Conservation (phyloP, 1,140 invertebrate species). For the Sycobia sp. region DNA sequence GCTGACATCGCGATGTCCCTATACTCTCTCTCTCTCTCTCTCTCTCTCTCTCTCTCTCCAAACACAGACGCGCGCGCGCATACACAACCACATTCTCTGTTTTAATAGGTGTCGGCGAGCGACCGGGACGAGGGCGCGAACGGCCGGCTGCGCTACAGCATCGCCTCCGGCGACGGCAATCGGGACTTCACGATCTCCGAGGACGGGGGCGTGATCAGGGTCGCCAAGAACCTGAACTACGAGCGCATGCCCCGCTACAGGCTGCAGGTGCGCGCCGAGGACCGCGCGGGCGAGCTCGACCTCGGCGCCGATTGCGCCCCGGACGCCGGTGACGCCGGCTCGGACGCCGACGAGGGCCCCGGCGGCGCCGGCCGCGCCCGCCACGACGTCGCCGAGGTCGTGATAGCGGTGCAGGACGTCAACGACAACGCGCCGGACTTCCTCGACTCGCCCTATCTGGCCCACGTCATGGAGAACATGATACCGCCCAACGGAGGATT, state of each 20-base stretch:
- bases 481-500: conserved; percentile 77
- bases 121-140: conserved; percentile 90
- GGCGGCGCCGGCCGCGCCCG: conserved; percentile 64
- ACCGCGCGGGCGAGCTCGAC: conserved; percentile 75
- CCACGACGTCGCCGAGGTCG: conserved; percentile 65
- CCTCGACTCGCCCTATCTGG: conserved; percentile 86
- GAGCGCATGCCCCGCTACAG: conserved; percentile 85
- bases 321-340: conserved; percentile 60
- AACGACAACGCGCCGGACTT: conserved; percentile 95
- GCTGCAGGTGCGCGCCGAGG: conserved; percentile 85
- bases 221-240: conserved; percentile 90
- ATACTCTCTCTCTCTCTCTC: too few species aligned
- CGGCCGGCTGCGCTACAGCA: conserved; percentile 85
- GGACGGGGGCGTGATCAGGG: conserved; percentile 84
- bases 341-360: conserved; percentile 66
- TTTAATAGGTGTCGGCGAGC: conserved; percentile 80
- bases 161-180: conserved; percentile 87
- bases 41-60: too few species aligned
- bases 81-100: background rate
- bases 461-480: conserved; percentile 91
- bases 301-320: too few species aligned
- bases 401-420: conserved; percentile 82
- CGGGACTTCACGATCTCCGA: conserved; percentile 88
- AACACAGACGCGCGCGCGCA: too few species aligned
- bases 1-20: background rate